A percentile compares a stretch with the other conserved stretches of the same genome.
These are phyloP conservation scores for Tipula unca DNA, from an alignment of 2,888 invertebrate species.

Conservation along the genomic window DNA sequence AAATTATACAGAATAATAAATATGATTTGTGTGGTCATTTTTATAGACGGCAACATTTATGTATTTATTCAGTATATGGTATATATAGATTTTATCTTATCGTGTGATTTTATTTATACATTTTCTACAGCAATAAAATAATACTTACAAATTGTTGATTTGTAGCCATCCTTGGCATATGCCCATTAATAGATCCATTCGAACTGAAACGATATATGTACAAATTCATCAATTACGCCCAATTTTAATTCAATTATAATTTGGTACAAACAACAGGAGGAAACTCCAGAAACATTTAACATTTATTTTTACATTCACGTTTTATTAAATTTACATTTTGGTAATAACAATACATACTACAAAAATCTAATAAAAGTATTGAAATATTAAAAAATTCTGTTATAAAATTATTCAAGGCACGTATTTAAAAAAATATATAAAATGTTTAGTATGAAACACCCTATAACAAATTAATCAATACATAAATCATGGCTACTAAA, in stretches of 20 bases:
- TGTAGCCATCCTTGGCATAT: not conserved
- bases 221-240: not conserved
- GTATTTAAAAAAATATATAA: not conserved
- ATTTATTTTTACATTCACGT: not conserved
- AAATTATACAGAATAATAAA: not conserved
- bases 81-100: not conserved
- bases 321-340: not conserved
- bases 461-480: not conserved
- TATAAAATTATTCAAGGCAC: not conserved
- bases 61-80: not conserved
- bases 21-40: not conserved
- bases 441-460: not conserved
- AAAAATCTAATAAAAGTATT: not conserved
- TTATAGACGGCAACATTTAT: not conserved
- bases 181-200: not conserved
- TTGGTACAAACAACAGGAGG: no score
- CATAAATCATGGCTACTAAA: not conserved
- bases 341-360: not conserved
- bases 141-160: conserved; percentile 8
- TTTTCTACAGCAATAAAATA: not conserved
- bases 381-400: not conserved
- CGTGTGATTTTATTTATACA: not conserved
- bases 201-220: not conserved
- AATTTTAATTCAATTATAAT: not conserved
- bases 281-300: not conserved